Conservation (phyloP, 1,140 invertebrate genomes). For the Trichogramma pretiosum region DNA sequence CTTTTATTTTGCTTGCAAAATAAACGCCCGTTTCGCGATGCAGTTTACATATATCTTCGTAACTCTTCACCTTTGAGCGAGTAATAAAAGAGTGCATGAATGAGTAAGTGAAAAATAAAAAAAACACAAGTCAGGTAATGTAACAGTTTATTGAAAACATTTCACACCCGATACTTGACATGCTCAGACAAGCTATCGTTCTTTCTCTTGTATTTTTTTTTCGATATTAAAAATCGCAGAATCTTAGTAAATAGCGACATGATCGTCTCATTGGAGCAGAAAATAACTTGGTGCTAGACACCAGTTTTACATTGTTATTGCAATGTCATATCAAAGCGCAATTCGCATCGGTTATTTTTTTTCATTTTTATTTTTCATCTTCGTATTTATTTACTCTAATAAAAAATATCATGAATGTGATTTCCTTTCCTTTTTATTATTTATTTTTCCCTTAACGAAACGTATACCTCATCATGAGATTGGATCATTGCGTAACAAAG, state of each 20-base stretch:
- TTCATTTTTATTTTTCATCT: constrained; percentile 8
- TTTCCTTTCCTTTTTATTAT: too few relatives aligned
- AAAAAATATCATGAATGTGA: too few relatives aligned
- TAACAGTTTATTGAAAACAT: constrained; percentile 47
- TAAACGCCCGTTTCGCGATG: too few relatives aligned
- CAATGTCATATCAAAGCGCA: not conserved
- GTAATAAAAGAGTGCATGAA: not conserved
- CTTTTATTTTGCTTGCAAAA: too few relatives aligned
- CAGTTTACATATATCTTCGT: too few relatives aligned
- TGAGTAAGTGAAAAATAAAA: not conserved
- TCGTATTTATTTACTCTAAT: too few relatives aligned
- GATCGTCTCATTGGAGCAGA: constrained; percentile 40
- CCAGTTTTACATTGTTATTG: constrained; percentile 28
- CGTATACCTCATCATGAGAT: too few relatives aligned
- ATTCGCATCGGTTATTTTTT: constrained; percentile 14
- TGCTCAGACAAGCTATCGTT: constrained; percentile 34
- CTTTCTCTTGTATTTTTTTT: constrained; percentile 29
- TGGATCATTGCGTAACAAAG: too few relatives aligned
- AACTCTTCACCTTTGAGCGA: too few relatives aligned
- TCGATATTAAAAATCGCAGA: constrained; percentile 45
- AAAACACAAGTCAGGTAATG: constrained; percentile 33
- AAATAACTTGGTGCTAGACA: constrained; percentile 30
- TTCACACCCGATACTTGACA: constrained; percentile 31
- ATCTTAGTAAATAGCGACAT: constrained; percentile 46
- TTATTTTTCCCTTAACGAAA: too few relatives aligned